Evolutionary conservation across 2,113 vertebrate genomes (phyloP).

Genomic region (Etheostoma cragini): DNA sequence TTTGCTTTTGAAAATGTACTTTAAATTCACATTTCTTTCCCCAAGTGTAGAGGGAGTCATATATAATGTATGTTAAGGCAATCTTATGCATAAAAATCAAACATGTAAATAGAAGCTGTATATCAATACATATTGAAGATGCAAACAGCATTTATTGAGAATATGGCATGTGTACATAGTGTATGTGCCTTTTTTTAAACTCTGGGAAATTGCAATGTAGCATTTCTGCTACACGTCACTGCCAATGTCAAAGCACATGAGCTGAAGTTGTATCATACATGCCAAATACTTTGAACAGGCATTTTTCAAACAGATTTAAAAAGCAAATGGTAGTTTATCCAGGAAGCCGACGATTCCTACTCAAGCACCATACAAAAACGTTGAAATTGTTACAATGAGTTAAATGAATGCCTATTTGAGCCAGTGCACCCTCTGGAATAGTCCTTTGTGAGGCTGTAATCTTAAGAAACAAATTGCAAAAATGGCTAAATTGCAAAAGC

Average conservation of each 20-base stretch:
- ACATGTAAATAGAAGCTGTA: background rate
- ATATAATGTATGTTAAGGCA: background rate
- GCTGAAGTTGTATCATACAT: background rate
- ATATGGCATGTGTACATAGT: background rate
- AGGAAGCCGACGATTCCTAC: no score
- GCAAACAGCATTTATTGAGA: background rate
- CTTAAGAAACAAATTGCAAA: constrained; percentile 2
- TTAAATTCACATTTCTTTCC: background rate
- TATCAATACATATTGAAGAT: background rate
- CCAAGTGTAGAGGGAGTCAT: background rate
- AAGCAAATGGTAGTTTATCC: background rate
- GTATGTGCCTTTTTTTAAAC: background rate
- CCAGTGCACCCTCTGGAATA: background rate
- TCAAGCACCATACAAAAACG: background rate
- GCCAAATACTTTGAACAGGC: background rate
- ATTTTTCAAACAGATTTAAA: background rate
- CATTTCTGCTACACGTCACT: background rate
- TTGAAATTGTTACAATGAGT: background rate
- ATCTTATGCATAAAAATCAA: background rate
- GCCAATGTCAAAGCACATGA: background rate
- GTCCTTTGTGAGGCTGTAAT: background rate
- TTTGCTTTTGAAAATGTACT: background rate
- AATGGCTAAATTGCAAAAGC: constrained; percentile 12
- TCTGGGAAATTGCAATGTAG: background rate
- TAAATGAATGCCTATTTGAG: background rate